phyloP scores from a whole-genome alignment of 2,113 vertebrate species.

The Labeo catla region DNA sequence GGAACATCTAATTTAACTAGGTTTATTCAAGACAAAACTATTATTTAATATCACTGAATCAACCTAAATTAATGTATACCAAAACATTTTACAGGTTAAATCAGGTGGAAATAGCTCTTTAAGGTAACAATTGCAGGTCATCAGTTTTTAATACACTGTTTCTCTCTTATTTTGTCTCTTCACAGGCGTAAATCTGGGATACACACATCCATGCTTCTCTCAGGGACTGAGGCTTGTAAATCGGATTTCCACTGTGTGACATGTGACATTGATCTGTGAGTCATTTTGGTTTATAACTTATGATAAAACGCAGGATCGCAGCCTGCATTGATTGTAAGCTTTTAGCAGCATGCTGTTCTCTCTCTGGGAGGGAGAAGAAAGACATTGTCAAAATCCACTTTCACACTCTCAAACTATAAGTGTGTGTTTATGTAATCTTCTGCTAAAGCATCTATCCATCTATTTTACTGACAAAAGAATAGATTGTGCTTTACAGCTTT shows the following conservation, averaged over 20 bases:
- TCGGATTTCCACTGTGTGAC: constrained; percentile 42
- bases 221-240: constrained; percentile 33
- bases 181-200: background rate
- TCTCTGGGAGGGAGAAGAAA: constrained; percentile 22
- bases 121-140: background rate
- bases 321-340: constrained; percentile 42
- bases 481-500: background rate
- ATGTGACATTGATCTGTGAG: constrained; percentile 52
- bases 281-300: constrained; percentile 49
- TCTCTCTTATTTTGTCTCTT: background rate
- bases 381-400: constrained; percentile 32
- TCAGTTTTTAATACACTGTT: background rate
- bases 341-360: constrained; percentile 39
- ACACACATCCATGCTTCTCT: background rate
- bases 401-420: background rate
- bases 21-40: background rate
- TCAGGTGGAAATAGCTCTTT: background rate
- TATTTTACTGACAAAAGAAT: background rate
- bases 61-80: background rate
- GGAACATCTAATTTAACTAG: too few relatives aligned
- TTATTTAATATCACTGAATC: background rate
- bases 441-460: constrained; percentile 28
- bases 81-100: background rate
- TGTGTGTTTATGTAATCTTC: constrained; percentile 25
- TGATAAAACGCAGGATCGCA: constrained; percentile 33